phyloP scores from a whole-genome alignment of 2,113 vertebrate genomes.

The Plotosus lineatus region DNA sequence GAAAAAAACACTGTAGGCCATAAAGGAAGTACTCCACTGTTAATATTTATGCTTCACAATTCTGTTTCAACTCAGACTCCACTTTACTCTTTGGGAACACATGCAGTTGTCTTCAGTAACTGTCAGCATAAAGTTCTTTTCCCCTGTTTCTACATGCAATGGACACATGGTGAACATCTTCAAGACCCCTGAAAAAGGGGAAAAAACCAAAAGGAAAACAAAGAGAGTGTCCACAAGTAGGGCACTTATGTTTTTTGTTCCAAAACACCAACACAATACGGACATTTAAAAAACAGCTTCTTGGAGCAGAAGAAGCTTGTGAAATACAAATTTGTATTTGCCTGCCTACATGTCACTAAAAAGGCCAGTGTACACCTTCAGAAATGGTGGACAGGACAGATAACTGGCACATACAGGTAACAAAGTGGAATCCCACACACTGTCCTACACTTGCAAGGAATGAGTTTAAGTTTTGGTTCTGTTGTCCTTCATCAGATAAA shows the following conservation, averaged over 20 bases:
- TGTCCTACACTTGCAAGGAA: too few relatives aligned
- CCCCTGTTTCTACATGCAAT: conserved; percentile 20
- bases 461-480: too few relatives aligned
- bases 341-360: too few relatives aligned
- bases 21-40: conserved; percentile 36
- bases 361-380: too few relatives aligned
- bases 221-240: conserved; percentile 28
- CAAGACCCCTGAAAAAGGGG: too few relatives aligned
- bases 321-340: not conserved
- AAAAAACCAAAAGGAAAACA: too few relatives aligned
- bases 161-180: conserved; percentile 15
- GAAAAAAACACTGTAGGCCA: conserved; percentile 53
- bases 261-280: conserved; percentile 32
- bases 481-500: too few relatives aligned
- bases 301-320: not conserved
- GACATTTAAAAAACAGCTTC: conserved; percentile 31
- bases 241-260: conserved; percentile 19
- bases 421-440: too few relatives aligned
- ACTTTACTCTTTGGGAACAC: not conserved
- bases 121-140: conserved; percentile 19
- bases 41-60: conserved; percentile 13
- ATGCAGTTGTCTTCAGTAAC: conserved; percentile 24
- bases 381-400: too few relatives aligned
- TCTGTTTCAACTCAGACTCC: conserved; percentile 9
- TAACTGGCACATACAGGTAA: too few relatives aligned